A percentile compares a stretch with the other conserved stretches of the same genome.
phyloP scores from a whole-genome alignment of 2,888 invertebrate genomes.

The Escarpia spicata region DNA sequence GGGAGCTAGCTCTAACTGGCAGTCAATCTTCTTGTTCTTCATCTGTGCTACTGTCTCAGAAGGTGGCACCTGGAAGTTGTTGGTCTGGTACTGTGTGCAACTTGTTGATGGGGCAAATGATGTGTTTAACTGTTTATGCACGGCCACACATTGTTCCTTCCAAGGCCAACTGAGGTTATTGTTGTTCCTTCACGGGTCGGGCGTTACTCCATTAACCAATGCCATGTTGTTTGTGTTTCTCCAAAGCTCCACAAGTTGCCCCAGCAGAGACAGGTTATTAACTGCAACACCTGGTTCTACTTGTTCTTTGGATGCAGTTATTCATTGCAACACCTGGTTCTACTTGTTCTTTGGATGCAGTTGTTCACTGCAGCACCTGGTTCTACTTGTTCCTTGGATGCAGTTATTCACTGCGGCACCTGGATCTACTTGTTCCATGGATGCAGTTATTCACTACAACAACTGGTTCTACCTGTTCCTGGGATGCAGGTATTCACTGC shows the following conservation, averaged over 20 bases:
- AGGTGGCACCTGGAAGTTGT: background rate
- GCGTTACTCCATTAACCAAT: background rate
- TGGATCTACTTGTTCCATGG: no score
- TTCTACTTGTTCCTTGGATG: no score
- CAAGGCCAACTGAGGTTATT: background rate
- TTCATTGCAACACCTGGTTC: no score
- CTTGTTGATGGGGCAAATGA: background rate
- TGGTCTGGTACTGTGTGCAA: background rate
- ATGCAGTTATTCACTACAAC: no score
- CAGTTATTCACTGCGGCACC: no score
- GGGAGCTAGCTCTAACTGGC: background rate
- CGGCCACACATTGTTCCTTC: background rate
- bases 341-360: no score
- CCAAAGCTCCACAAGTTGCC: background rate
- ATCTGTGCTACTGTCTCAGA: background rate
- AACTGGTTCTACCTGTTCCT: no score
- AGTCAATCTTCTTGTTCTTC: background rate
- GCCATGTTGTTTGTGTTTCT: background rate
- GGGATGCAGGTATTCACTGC: no score
- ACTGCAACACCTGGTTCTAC: no score
- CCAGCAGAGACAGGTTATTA: background rate
- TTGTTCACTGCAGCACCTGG: no score
- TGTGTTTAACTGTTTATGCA: background rate
- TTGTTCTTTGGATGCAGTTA: no score
- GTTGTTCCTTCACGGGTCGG: background rate